These are phyloP conservation scores for Intellagama lesueurii DNA, from an alignment of 2,797 vertebrate species.

Conservation along the genomic window DNA sequence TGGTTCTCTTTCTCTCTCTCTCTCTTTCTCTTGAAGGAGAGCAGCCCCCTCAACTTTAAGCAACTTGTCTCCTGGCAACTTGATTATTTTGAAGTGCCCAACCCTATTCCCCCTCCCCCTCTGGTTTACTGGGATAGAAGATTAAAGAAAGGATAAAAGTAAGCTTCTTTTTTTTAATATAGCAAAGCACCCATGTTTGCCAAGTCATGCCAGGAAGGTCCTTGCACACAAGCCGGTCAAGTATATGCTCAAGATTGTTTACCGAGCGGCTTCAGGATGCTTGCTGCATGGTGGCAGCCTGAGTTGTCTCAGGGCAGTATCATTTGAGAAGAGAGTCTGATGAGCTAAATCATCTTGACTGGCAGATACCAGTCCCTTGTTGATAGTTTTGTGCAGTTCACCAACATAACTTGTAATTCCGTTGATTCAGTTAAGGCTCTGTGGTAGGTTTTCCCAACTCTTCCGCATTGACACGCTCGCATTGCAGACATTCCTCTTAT, in stretches of 20 bases:
- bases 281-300: not conserved
- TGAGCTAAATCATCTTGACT: not conserved
- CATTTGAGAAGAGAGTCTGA: not conserved
- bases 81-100: not conserved
- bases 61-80: fast-evolving
- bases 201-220: fast-evolving
- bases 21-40: not conserved
- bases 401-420: not conserved
- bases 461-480: not conserved
- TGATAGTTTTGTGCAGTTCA: not conserved
- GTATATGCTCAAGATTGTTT: fast-evolving
- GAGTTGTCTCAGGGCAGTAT: not conserved
- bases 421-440: not conserved
- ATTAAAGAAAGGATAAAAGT: not conserved
- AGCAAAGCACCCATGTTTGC: not conserved
- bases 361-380: not conserved
- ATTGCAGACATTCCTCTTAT: not conserved
- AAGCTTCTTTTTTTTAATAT: not conserved
- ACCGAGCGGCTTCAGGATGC: not conserved
- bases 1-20: not conserved
- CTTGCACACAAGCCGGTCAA: too few relatives aligned
- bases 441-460: not conserved
- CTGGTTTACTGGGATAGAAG: not conserved
- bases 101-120: not conserved
- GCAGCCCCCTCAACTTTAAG: not conserved